Evolutionary conservation across 2,888 invertebrate genomes (phyloP).

Genomic region (Coelinius sp.): DNA sequence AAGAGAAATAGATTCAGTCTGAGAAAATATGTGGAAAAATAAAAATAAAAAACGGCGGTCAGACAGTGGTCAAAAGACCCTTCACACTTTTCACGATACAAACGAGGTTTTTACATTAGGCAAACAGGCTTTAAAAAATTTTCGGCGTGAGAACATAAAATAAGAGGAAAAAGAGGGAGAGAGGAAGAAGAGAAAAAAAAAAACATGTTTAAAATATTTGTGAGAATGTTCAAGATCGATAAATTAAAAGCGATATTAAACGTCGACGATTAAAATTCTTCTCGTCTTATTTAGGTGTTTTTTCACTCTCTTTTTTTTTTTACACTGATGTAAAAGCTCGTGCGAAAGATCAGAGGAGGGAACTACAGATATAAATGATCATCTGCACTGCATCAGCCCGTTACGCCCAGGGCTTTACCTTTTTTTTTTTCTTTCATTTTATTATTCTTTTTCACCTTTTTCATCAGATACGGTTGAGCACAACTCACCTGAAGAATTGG

Average conservation of each 20-base stretch:
- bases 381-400: conserved; percentile 47
- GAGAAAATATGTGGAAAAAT: not conserved
- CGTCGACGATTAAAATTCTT: conserved; percentile 49
- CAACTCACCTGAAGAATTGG: conserved; percentile 65
- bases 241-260: conserved; percentile 51
- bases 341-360: conserved; percentile 27
- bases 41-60: not conserved
- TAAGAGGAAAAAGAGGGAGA: conserved; percentile 11
- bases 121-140: conserved; percentile 23
- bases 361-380: conserved; percentile 46
- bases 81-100: conserved; percentile 22
- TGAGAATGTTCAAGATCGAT: conserved; percentile 39
- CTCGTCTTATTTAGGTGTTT: conserved; percentile 37
- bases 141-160: conserved; percentile 17
- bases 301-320: conserved; percentile 25
- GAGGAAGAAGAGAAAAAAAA: not conserved
- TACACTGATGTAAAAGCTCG: conserved; percentile 36
- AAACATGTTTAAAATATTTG: conserved; percentile 40
- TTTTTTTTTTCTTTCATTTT: conserved; percentile 39
- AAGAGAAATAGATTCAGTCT: conserved; percentile 5
- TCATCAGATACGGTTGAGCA: conserved; percentile 33
- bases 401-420: conserved; percentile 39
- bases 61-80: conserved; percentile 12
- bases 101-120: conserved; percentile 39
- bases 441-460: conserved; percentile 28